These are phyloP conservation scores for Eupithecia insigniata DNA, from an alignment of 2,888 invertebrate genomes.

Conservation along the genomic window DNA sequence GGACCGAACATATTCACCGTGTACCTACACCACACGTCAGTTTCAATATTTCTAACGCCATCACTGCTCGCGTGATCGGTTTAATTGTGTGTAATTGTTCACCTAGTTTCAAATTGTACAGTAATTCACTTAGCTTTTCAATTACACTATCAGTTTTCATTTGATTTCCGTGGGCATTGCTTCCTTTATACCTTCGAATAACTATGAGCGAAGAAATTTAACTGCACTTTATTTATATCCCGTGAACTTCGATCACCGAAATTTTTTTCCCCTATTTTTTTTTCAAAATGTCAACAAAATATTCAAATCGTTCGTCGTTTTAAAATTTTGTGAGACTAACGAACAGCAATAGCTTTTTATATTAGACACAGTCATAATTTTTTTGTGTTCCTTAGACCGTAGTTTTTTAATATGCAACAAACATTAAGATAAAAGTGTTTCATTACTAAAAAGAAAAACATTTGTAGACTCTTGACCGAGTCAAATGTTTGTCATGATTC, in stretches of 20 bases:
- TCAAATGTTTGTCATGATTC: slow-evolving; percentile 41
- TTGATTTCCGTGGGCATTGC: background rate
- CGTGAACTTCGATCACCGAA: too few relatives aligned
- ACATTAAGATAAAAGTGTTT: background rate
- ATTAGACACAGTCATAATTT: too few relatives aligned
- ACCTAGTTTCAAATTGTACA: slow-evolving; percentile 29
- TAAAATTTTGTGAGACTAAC: too few relatives aligned
- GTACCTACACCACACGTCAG: background rate
- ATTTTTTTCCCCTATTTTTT: too few relatives aligned
- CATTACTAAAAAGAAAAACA: background rate
- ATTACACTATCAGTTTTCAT: background rate
- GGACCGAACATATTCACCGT: slow-evolving; percentile 5
- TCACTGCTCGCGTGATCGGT: slow-evolving; percentile 24
- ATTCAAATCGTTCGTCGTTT: too few relatives aligned
- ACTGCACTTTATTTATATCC: background rate
- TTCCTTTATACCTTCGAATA: background rate
- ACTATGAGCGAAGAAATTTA: background rate
- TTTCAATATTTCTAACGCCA: slow-evolving; percentile 22
- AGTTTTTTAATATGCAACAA: too few relatives aligned
- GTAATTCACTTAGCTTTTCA: slow-evolving; percentile 32
- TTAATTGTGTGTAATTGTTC: slow-evolving; percentile 30
- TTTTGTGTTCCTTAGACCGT: too few relatives aligned
- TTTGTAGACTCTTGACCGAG: slow-evolving; percentile 13
- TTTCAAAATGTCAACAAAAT: too few relatives aligned
- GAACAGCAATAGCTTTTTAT: too few relatives aligned